These are phyloP conservation scores for Shargacucullia verbasci DNA, from an alignment of 2,888 invertebrate species.

Conservation along the genomic window DNA sequence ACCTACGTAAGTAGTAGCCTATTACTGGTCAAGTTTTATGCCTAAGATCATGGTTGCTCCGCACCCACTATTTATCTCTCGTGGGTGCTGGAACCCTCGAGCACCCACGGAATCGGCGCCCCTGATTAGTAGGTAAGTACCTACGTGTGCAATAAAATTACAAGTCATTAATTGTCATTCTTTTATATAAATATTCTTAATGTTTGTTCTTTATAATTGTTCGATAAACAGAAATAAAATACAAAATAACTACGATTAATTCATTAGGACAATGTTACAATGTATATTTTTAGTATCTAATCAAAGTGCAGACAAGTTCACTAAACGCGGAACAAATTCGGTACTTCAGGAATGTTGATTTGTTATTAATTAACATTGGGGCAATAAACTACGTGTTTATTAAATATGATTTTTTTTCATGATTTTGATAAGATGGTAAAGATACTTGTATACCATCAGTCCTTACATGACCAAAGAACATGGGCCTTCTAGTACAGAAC, in stretches of 20 bases:
- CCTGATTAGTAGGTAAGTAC: too few species aligned
- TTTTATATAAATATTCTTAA: slow-evolving; percentile 30
- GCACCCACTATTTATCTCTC: too few species aligned
- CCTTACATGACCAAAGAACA: too few species aligned
- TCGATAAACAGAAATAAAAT: slow-evolving; percentile 34
- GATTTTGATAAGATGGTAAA: too few species aligned
- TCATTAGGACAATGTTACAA: slow-evolving; percentile 23
- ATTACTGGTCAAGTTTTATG: too few species aligned
- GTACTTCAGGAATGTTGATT: slow-evolving; percentile 16
- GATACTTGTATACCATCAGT: too few species aligned
- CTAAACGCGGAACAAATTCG: slow-evolving; percentile 26
- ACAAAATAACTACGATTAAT: slow-evolving; percentile 8
- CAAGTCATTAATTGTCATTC: slow-evolving; percentile 12
- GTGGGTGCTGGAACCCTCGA: too few species aligned
- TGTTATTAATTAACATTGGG: slow-evolving; percentile 4
- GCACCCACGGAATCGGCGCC: too few species aligned
- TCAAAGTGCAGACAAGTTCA: slow-evolving; percentile 20
- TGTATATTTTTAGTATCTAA: slow-evolving; percentile 6
- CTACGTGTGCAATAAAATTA: slow-evolving; percentile 25
- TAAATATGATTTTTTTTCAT: too few species aligned
- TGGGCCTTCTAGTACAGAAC: too few species aligned
- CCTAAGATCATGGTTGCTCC: too few species aligned
- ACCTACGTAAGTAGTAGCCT: too few species aligned
- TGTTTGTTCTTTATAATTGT: slow-evolving; percentile 41
- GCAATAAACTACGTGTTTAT: background rate